Percentiles rank a stretch among this genome's conserved stretches.
These are phyloP conservation scores for Adineta ricciae DNA, from an alignment of 2,888 invertebrate species.

Conservation along the genomic window DNA sequence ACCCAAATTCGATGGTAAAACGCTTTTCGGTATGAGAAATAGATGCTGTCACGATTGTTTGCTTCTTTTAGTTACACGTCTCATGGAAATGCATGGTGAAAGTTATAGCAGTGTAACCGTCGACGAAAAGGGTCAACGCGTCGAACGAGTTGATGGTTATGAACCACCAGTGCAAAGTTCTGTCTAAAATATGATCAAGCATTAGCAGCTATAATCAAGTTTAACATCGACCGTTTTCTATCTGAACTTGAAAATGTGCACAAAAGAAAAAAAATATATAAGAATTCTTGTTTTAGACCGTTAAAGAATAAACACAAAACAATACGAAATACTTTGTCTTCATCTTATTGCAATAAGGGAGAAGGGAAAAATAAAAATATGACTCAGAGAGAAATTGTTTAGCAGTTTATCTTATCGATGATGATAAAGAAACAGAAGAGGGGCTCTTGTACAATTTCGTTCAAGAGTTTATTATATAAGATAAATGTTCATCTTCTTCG, in stretches of 20 bases:
- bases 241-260: not conserved
- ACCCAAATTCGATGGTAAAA: constrained; percentile 75
- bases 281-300: not conserved
- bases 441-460: no score
- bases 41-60: not conserved
- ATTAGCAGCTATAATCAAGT: not conserved
- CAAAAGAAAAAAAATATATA: not conserved
- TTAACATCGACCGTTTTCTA: not conserved
- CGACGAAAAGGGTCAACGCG: constrained; percentile 45
- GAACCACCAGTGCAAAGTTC: constrained; percentile 93
- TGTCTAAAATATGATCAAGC: constrained; percentile 59
- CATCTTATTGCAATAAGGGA: no score
- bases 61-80: constrained; percentile 63
- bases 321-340: not conserved
- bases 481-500: no score
- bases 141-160: constrained; percentile 61
- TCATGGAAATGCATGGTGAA: constrained; percentile 89
- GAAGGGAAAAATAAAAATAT: no score
- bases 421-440: no score
- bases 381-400: no score
- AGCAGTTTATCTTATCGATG: no score
- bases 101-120: constrained; percentile 48
- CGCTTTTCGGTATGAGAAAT: no score
- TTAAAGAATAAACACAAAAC: not conserved
- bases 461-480: no score